Percentiles rank a stretch among this genome's conserved stretches.
phyloP scores from a whole-genome alignment of 2,113 vertebrate species.

The Tragulus kanchil region DNA sequence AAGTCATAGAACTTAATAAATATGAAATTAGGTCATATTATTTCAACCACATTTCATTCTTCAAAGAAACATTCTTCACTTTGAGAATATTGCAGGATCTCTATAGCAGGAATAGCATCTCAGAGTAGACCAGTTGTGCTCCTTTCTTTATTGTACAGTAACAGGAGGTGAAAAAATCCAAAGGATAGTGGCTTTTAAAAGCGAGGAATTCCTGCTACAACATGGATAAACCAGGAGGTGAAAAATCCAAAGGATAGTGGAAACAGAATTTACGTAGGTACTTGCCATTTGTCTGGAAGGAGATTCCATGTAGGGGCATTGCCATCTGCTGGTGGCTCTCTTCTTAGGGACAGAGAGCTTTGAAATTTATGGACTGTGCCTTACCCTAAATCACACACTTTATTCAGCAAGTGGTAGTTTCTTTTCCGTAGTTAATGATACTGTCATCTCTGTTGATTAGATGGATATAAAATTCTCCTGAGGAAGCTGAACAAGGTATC shows the following conservation, averaged over 20 bases:
- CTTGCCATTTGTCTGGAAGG: constrained; percentile 47
- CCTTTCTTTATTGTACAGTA: not conserved
- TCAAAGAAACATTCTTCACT: not conserved
- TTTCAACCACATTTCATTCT: constrained; percentile 19
- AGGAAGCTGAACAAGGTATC: not conserved
- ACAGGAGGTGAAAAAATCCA: constrained; percentile 28
- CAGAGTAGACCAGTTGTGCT: not conserved
- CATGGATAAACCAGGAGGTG: not conserved
- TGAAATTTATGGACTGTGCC: not conserved
- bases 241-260: too few relatives aligned
- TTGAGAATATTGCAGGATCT: not conserved
- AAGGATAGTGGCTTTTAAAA: not conserved
- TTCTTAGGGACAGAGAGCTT: not conserved
- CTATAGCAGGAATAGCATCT: not conserved
- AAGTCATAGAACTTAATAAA: not conserved
- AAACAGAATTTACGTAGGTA: too few relatives aligned
- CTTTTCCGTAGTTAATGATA: constrained; percentile 56
- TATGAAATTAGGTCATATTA: not conserved
- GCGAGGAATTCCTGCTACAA: not conserved
- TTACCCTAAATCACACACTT: not conserved
- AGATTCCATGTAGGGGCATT: constrained; percentile 77
- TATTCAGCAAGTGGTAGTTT: constrained; percentile 41
- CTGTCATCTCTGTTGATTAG: not conserved
- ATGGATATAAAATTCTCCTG: not conserved
- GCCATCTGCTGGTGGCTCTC: constrained; percentile 86